Base-by-base conservation (phyloP, 2,797 vertebrate genomes). In the Danio kyathit region DNA sequence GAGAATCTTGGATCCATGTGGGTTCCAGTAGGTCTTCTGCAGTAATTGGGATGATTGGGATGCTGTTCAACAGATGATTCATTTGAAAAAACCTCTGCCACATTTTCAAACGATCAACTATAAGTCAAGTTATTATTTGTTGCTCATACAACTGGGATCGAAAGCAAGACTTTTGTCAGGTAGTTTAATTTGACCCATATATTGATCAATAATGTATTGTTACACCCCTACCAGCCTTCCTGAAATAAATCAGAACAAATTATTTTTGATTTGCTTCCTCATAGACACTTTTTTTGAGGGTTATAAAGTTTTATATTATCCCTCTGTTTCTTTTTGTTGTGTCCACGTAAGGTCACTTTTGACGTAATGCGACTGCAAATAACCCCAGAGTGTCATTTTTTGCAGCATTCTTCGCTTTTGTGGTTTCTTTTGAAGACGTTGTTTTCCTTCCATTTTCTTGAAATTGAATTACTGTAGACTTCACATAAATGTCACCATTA, bases 341-440 rank as follows among this genome's bases (percentile, higher is more conserved):
- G 81, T 87, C 40, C 63, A 76, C 63, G 65, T 84, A 83, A 82
- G 83, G 81, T 76, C 76, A 77, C 81, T 16, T 84, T 83, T 83
- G 86, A 87, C 89, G 87, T 83, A 87, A 90, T 86, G 83, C 85
- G 80, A 82, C 84, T 86, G 89, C 72, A 89, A 90, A 91, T 88
- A 82, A 87, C 89, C 70, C 56, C 1, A 76, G 87, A 79, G 76
- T 69, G 84, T 84, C 80, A 83, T 82, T 74, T 73, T 29, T 74
- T 82, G 86, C 85, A 84, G 70, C 57, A 87, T 88, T 88, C 89
- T 89, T 87, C 79, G 64, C 88, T 84, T 79, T 84, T 89, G 91
- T 80, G 90, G 90, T 88, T 88, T 86, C 81, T 65, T 89, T 90
- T 87, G 52, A 88, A 90, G 83, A 14, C 48, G 83, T 90, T 89